Conservation (phyloP, 2,888 invertebrate species). For the Hemithea aestivaria region DNA sequence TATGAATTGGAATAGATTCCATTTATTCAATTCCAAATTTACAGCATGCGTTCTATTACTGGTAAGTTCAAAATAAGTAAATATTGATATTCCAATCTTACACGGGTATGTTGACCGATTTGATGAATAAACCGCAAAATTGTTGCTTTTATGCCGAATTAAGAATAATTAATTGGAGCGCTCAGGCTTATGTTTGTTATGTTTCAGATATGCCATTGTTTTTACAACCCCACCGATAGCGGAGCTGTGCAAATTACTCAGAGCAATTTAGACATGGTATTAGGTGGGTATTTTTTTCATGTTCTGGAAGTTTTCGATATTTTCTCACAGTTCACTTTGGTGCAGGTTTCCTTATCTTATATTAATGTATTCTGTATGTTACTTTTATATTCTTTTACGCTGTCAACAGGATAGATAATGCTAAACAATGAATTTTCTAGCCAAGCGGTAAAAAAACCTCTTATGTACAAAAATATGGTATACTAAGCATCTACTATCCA, state of each 20-base stretch:
- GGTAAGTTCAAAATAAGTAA: conserved; percentile 44
- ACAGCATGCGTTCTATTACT: conserved; percentile 50
- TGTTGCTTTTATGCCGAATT: conserved; percentile 65
- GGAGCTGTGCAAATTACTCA: conserved; percentile 90
- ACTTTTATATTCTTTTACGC: no score
- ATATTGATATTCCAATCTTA: not conserved
- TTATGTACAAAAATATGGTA: no score
- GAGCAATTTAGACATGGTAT: conserved; percentile 89
- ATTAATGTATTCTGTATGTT: no score
- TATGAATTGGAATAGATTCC: conserved; percentile 46
- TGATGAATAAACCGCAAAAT: conserved; percentile 32
- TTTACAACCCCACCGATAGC: conserved; percentile 88
- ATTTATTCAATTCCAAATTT: conserved; percentile 50
- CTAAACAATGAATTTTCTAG: no score
- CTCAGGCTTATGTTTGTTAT: conserved; percentile 49
- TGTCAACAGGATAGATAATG: no score
- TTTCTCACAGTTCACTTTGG: conserved; percentile 14
- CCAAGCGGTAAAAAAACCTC: no score
- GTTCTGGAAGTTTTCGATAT: conserved; percentile 17
- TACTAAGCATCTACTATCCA: no score
- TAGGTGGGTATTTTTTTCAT: conserved; percentile 80
- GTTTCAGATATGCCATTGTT: conserved; percentile 75
- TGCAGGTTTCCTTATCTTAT: no score
- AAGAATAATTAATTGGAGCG: conserved; percentile 52
- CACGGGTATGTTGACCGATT: conserved; percentile 17